A percentile compares a stretch with the other conserved stretches of the same genome.
These are phyloP conservation scores for Diacarnus erythraeanus DNA, from an alignment of 37 sponge, comb jelly and placozoan species.

Conservation along the genomic window DNA sequence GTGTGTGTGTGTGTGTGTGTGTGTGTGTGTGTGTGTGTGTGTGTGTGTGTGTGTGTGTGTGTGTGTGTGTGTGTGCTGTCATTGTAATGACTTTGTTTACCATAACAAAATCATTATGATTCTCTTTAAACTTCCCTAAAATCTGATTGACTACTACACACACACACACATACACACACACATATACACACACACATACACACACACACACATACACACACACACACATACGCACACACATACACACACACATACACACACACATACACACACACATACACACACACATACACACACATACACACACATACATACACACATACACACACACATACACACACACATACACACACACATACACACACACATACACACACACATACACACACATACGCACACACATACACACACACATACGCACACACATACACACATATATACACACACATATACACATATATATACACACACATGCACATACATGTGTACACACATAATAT, in stretches of 20 bases:
- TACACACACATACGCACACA: not conserved
- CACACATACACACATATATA: not conserved
- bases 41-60: constrained; percentile 15
- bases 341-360: not conserved
- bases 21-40: constrained; percentile 22
- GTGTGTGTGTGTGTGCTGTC: not conserved
- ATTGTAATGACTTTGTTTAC: no score
- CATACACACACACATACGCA: not conserved
- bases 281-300: constrained; percentile 38
- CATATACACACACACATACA: constrained; percentile 4
- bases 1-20: constrained; percentile 14
- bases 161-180: not conserved
- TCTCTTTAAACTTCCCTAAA: no score
- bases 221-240: constrained; percentile 6
- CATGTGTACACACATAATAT: not conserved
- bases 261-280: constrained; percentile 43
- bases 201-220: not conserved
- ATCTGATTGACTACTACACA: not conserved
- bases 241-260: constrained; percentile 1
- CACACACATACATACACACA: constrained; percentile 24
- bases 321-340: not conserved
- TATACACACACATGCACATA: not conserved
- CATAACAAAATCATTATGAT: no score
- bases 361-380: not conserved
- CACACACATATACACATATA: not conserved